These are phyloP conservation scores for Labroides dimidiatus DNA, from an alignment of 2,797 vertebrate genomes.

Conservation along the genomic window DNA sequence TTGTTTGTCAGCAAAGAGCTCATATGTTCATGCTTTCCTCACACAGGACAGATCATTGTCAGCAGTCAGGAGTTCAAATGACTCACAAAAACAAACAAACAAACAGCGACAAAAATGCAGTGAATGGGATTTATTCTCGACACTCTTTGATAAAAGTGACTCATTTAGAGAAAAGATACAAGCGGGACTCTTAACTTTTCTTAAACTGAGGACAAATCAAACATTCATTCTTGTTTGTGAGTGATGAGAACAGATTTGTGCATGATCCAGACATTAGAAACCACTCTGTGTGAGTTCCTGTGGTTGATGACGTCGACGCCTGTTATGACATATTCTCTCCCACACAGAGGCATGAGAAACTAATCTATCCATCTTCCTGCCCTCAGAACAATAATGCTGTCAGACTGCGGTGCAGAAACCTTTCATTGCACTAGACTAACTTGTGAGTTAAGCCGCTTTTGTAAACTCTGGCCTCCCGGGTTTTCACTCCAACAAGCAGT, in stretches of 20 bases:
- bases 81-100: conserved; percentile 7
- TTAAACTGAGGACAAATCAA: too few species aligned
- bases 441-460: background rate
- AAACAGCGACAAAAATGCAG: too few species aligned
- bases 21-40: background rate
- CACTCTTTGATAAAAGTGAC: background rate
- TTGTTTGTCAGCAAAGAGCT: background rate
- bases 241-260: background rate
- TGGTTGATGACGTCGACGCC: background rate
- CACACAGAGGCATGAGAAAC: background rate
- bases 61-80: conserved; percentile 3
- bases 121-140: background rate
- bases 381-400: background rate
- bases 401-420: background rate
- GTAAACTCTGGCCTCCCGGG: background rate
- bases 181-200: too few species aligned
- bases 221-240: background rate
- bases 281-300: background rate
- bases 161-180: background rate
- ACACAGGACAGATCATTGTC: background rate
- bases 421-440: background rate
- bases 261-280: background rate
- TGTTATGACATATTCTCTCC: background rate
- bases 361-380: background rate
- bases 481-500: background rate